Evolutionary conservation across 2,113 vertebrate species (phyloP).

Genomic region (Pelecanoides urinatrix): DNA sequence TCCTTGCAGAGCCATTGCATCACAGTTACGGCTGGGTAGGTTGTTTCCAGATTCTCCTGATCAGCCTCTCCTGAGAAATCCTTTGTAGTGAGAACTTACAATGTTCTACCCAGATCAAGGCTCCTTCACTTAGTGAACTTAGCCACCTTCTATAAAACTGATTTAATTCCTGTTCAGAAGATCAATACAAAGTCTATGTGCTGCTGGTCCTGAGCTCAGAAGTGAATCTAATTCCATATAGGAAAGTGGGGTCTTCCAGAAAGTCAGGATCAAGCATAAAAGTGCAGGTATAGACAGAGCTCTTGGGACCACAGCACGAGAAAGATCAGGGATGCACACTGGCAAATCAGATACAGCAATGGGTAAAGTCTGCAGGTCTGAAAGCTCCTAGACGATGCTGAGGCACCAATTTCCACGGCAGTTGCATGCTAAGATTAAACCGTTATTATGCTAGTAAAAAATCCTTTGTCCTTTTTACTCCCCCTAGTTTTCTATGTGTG

Average conservation of each 20-base stretch:
- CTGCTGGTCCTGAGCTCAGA: neutral
- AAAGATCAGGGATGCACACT: neutral
- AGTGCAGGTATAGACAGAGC: neutral
- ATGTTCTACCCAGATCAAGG: neutral
- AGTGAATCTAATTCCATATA: neutral
- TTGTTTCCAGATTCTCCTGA: neutral
- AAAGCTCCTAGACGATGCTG: neutral
- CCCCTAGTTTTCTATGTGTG: neutral
- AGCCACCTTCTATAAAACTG: neutral
- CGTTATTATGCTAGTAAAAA: neutral
- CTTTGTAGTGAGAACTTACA: neutral
- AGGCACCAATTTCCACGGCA: neutral
- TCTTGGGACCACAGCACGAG: neutral
- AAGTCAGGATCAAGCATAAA: neutral
- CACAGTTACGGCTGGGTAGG: neutral
- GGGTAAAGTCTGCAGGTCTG: neutral
- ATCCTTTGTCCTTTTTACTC: neutral
- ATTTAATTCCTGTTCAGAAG: neutral
- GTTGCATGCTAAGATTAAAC: neutral
- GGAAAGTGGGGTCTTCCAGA: neutral
- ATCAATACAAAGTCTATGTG: neutral
- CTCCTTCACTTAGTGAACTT: neutral
- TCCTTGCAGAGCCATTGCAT: neutral
- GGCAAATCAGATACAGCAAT: neutral
- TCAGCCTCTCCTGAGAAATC: neutral